Conservation (phyloP, 2,888 invertebrate genomes). For the Idaea straminata region DNA sequence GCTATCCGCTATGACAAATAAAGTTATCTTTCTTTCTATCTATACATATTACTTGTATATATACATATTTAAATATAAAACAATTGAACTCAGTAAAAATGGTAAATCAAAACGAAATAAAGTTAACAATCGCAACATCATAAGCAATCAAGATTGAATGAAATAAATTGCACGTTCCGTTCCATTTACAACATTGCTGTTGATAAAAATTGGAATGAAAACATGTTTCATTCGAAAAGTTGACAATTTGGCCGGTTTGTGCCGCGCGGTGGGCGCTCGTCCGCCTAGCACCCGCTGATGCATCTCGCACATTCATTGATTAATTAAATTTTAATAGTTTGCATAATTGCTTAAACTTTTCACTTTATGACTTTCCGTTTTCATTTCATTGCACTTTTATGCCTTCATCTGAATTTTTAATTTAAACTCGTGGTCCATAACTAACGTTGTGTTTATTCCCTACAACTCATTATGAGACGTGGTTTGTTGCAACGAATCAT, state of each 20-base stretch:
- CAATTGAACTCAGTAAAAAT: conserved; percentile 8
- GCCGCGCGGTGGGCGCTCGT: conserved; percentile 28
- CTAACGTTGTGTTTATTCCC: no score
- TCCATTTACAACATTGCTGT: conserved; percentile 62
- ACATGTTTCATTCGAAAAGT: conserved; percentile 52
- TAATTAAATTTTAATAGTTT: conserved; percentile 50
- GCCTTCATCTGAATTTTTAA: background rate
- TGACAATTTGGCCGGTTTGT: conserved; percentile 65
- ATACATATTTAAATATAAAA: background rate
- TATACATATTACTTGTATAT: no score
- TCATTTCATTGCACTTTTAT: background rate
- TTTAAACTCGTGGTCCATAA: no score
- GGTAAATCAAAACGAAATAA: conserved; percentile 13
- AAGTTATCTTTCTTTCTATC: no score
- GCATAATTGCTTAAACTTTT: conserved; percentile 49
- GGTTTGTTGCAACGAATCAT: no score
- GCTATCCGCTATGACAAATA: no score
- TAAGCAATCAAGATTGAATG: conserved; percentile 70
- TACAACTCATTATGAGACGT: no score
- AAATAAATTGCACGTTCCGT: conserved; percentile 65
- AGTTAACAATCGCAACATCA: conserved; percentile 66
- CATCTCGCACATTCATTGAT: conserved; percentile 23
- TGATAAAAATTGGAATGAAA: conserved; percentile 59
- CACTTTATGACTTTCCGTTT: conserved; percentile 27
- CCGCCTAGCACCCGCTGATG: conserved; percentile 22